Percentiles rank a stretch among this genome's conserved stretches.
Conservation (phyloP, 2,797 vertebrate species). For the Harpagifer antarcticus region DNA sequence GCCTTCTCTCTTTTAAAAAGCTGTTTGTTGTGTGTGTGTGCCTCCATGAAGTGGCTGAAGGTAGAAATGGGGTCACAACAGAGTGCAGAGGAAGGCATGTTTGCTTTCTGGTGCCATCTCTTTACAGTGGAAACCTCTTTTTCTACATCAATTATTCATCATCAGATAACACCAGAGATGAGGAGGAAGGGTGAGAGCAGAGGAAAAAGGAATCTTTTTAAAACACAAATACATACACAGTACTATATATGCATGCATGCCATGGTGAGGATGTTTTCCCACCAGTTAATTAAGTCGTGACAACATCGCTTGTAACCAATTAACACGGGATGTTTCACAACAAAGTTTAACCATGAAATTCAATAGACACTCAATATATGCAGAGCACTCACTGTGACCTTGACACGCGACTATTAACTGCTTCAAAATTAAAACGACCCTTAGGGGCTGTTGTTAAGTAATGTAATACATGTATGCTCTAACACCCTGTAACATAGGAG, state of each 20-base stretch:
- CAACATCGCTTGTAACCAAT: too few relatives aligned
- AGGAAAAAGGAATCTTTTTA: constrained; percentile 11
- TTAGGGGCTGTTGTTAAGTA: too few relatives aligned
- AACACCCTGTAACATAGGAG: too few relatives aligned
- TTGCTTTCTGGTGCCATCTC: constrained; percentile 44
- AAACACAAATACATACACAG: constrained; percentile 22
- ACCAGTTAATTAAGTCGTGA: too few relatives aligned
- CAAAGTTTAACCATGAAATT: too few relatives aligned
- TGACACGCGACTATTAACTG: too few relatives aligned
- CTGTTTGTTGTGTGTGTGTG: constrained; percentile 27
- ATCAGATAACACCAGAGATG: constrained; percentile 49
- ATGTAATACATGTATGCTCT: too few relatives aligned
- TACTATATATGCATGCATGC: background rate
- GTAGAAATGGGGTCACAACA: constrained; percentile 47
- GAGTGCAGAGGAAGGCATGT: constrained; percentile 29
- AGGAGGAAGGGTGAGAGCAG: constrained; percentile 7
- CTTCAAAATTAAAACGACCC: too few relatives aligned
- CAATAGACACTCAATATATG: too few relatives aligned
- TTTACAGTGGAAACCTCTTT: constrained; percentile 67
- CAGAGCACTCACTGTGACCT: too few relatives aligned
- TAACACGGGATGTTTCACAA: too few relatives aligned
- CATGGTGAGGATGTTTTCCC: too few relatives aligned
- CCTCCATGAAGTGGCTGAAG: constrained; percentile 13
- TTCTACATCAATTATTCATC: constrained; percentile 74
- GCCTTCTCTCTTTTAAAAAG: constrained; percentile 38